Base-by-base conservation (phyloP, 2,113 vertebrate species). In the Melospiza georgiana region DNA sequence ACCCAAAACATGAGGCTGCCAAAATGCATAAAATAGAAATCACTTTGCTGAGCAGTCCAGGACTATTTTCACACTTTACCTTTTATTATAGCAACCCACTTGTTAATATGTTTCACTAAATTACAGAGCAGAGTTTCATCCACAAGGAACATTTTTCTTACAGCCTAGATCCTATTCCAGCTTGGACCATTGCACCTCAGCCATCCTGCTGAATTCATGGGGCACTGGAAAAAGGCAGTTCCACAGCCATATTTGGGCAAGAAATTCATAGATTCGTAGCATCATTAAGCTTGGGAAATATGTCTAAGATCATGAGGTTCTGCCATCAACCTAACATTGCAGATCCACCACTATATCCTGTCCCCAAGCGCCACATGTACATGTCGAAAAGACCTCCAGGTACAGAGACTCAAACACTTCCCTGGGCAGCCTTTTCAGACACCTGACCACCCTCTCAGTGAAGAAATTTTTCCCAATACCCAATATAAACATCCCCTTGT, bases 1-100 rank as follows among this genome's bases (percentile, higher is more conserved):
- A 87, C 28, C 15, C 78, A 84, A 92, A 80, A 3, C 17, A 6
- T 3, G 35, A 82, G 35, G 33, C 54, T 92, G 85, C 82, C 89
- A 94, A 87, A 90, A 95, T 21, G n/a, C 65, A 84, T 87, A 84
- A 94, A 95, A 51, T 10, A 84, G 68, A 87, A 87, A 80, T 77
- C 72, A 69, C 35, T 59, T 74, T 92, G 72, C 71, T 39, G 43
- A 91, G 72, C 43, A 87, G 39, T 84, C 6, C 3, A 0, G 35
- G 30, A 68, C 25, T 69, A 11, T 76, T 85, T 89, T 94, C 58
- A 58, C 65, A 51, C 65, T 71, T 63, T 33, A 58, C 2, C 8
- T 84, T 96, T 81, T 31, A 23, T 58, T 82, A 65, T 21, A 90
- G 30, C 49, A 90, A 86, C 10, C 37, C 12, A 16, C 72, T 90